Base-by-base conservation (phyloP, 2,113 vertebrate genomes). In the Anoura caudifer region DNA sequence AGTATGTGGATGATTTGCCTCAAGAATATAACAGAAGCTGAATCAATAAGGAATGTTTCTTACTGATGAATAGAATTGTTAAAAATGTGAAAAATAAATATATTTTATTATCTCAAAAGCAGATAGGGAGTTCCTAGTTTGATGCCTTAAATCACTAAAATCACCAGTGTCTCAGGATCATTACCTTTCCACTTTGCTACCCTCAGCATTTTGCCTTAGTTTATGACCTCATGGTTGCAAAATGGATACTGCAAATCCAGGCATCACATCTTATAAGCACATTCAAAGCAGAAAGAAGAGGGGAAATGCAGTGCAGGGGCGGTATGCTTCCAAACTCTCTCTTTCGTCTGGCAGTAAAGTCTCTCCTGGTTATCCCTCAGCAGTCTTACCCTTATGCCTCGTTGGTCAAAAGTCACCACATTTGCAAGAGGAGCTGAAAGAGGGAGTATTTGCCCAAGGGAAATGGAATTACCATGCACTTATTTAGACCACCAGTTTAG, bases 341-440 rank as follows among this genome's bases (percentile, higher is more conserved):
- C 26, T 95, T 50, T 76, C 59, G 24, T 79, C 41, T 33, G 36
- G 50, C 19, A 90, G 16, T 91, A 69, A 77, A 61, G 22, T 73
- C 56, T 93, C 65, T 95, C 41, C 61, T 77, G 77, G 19, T 52
- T 67, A 41, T 47, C 24, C 36, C 12, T 47, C n/a, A 75, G 38
- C 7, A 94, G 28, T 89, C 54, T 87, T 52, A 54, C 31, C 36
- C 36, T 43, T 67, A 73, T 36, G 61, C 41, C 38, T 45, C 50
- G 79, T 36, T 94, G 94, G 52, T 26, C 47, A 92, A 93, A 91
- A 94, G 65, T 92, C 63, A 50, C 20, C 28, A 92, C 50, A n/a
- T 54, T 67, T 77, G 9, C 47, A 95, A 94, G 45, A 96, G 47
- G 56, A 70, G 4, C 12, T 86, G 6, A 8, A 50, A 91, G 95